Evolutionary conservation across 2,888 invertebrate genomes (phyloP).

Genomic region (Dascillus cervinus): DNA sequence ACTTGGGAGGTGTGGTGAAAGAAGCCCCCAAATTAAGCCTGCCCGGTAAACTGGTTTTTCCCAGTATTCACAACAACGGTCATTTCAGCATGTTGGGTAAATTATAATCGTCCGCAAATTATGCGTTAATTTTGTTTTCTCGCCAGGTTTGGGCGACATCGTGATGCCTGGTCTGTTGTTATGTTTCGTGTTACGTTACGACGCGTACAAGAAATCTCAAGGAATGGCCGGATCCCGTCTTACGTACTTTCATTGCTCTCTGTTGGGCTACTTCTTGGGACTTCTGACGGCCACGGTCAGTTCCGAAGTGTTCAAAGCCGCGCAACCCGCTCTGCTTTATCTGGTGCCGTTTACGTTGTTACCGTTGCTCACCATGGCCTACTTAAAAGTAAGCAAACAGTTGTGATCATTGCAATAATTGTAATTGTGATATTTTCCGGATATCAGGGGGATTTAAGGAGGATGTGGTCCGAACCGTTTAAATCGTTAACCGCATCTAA

Average conservation of each 20-base stretch:
- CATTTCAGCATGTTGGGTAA: slow-evolving; percentile 90
- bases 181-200: slow-evolving; percentile 94
- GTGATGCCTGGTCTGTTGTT: slow-evolving; percentile 94
- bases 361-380: slow-evolving; percentile 95
- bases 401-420: slow-evolving; percentile 2
- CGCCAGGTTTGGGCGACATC: slow-evolving; percentile 69
- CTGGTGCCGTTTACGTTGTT: slow-evolving; percentile 95
- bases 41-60: slow-evolving; percentile 95
- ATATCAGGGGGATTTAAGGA: slow-evolving; percentile 83
- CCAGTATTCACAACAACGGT: slow-evolving; percentile 91
- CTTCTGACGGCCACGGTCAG: slow-evolving; percentile 94
- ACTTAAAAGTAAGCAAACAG: slow-evolving; percentile 71
- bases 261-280: slow-evolving; percentile 93
- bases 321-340: slow-evolving; percentile 94
- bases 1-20: slow-evolving; percentile 81
- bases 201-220: slow-evolving; percentile 92
- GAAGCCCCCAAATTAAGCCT: slow-evolving; percentile 93
- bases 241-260: slow-evolving; percentile 97
- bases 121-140: too few relatives aligned
- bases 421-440: slow-evolving; percentile 3
- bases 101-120: too few relatives aligned
- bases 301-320: slow-evolving; percentile 96
- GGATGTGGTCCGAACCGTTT: slow-evolving; percentile 98
- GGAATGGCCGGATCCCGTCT: slow-evolving; percentile 49
- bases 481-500: slow-evolving; percentile 75